Conservation (phyloP, 2,113 vertebrate species). For the Trichomycterus rosablanca region DNA sequence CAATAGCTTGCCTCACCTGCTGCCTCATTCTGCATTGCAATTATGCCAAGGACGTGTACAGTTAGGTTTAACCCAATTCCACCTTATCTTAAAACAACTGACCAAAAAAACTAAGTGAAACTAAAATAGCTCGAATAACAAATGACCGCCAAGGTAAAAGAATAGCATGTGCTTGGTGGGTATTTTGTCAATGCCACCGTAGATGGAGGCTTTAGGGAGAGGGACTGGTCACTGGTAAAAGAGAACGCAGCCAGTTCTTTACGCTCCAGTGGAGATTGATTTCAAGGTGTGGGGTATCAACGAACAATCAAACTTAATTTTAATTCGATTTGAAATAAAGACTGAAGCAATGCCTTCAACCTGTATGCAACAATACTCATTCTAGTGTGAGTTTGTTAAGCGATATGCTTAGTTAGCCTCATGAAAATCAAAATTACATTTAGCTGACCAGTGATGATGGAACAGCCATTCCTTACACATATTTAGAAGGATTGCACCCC, state of each 20-base stretch:
- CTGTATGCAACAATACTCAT: too few relatives aligned
- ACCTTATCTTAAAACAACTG: slow-evolving; percentile 90
- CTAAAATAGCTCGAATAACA: slow-evolving; percentile 69
- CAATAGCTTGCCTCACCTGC: slow-evolving; percentile 99
- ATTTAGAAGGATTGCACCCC: too few relatives aligned
- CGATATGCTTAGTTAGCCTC: too few relatives aligned
- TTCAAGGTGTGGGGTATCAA: slow-evolving; percentile 72
- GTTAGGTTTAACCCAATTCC: slow-evolving; percentile 93
- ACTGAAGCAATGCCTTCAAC: too few relatives aligned
- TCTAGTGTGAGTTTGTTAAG: too few relatives aligned
- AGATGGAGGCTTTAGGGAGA: background rate
- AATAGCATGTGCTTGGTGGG: slow-evolving; percentile 7
- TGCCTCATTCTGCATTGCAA: slow-evolving; percentile 89
- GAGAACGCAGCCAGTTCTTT: slow-evolving; percentile 68
- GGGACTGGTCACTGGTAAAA: slow-evolving; percentile 36
- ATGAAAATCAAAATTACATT: too few relatives aligned
- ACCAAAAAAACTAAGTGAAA: slow-evolving; percentile 68
- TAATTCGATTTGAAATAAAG: slow-evolving; percentile 28
- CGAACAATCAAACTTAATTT: slow-evolving; percentile 73
- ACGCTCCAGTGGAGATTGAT: slow-evolving; percentile 74
- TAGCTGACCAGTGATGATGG: too few relatives aligned
- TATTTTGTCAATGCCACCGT: slow-evolving; percentile 17
- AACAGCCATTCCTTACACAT: too few relatives aligned
- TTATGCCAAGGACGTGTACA: slow-evolving; percentile 96
- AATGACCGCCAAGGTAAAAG: slow-evolving; percentile 76